Evolutionary conservation across 1,140 invertebrate genomes (phyloP).

Genomic region (Caligus rogercresseyi): DNA sequence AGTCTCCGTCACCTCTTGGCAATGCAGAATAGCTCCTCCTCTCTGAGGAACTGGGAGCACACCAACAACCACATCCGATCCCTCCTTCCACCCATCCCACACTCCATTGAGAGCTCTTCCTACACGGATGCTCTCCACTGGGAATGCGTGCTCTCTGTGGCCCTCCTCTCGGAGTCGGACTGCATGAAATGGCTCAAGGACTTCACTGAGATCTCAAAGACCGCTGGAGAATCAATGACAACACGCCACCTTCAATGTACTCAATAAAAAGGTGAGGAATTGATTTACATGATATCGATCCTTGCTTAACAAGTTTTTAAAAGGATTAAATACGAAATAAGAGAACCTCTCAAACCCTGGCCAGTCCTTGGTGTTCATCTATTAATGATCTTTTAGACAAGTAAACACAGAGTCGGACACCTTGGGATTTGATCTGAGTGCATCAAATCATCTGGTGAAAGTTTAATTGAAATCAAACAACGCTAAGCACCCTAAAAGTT

Average conservation of each 20-base stretch:
- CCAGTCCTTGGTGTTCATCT: too few species aligned
- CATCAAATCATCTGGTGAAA: too few species aligned
- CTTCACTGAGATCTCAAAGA: not conserved
- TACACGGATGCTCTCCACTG: not conserved
- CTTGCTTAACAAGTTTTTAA: too few species aligned
- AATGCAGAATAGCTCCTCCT: not conserved
- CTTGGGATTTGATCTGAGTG: too few species aligned
- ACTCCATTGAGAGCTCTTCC: not conserved
- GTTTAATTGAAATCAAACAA: too few species aligned
- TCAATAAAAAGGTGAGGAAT: not conserved
- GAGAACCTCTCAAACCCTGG: too few species aligned
- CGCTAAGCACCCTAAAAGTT: too few species aligned
- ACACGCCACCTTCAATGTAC: not conserved
- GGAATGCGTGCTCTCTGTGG: conserved; percentile 3
- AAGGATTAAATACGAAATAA: too few species aligned
- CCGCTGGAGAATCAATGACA: conserved; percentile 6
- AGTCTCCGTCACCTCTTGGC: too few species aligned
- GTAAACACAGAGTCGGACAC: too few species aligned
- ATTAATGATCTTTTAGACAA: too few species aligned
- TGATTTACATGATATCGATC: too few species aligned
- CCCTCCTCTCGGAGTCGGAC: conserved; percentile 1
- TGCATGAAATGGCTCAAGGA: conserved; percentile 9
- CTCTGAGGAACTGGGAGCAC: conserved; percentile 9
- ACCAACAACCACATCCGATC: not conserved
- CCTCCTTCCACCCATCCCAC: conserved; percentile 1